phyloP scores from a whole-genome alignment of 2,888 invertebrate species.

The Drosophila peninsularis region DNA sequence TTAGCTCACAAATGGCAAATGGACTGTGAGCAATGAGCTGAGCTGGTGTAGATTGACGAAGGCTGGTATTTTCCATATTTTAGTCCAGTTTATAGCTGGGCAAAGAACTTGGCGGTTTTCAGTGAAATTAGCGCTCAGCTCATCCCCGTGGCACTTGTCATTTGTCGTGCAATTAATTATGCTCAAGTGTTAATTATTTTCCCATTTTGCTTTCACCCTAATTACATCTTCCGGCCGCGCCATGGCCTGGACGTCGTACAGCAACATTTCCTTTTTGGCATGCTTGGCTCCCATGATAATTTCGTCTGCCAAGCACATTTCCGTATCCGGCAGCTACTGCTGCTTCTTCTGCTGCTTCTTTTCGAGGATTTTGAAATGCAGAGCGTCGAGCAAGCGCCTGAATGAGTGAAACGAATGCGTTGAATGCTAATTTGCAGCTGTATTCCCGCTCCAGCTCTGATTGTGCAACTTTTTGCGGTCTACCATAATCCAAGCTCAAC shows the following conservation, averaged over 20 bases:
- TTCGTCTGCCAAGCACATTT: conserved; percentile 75
- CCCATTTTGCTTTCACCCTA: conserved; percentile 74
- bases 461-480: conserved; percentile 50
- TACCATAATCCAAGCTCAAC: conserved; percentile 42
- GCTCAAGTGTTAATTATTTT: conserved; percentile 78
- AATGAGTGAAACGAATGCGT: conserved; percentile 48
- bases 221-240: conserved; percentile 70
- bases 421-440: conserved; percentile 57
- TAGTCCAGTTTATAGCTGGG: not conserved
- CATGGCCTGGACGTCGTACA: conserved; percentile 24
- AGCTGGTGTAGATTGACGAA: conserved; percentile 6
- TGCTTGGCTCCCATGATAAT: conserved; percentile 70
- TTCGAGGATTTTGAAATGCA: conserved; percentile 42
- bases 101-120: conserved; percentile 18
- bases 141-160: conserved; percentile 57
- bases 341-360: conserved; percentile 12
- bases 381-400: conserved; percentile 35
- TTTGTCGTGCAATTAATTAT: conserved; percentile 78
- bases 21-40: conserved; percentile 35
- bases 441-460: conserved; percentile 18
- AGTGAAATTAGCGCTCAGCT: not conserved
- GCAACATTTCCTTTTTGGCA: conserved; percentile 38
- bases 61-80: conserved; percentile 9
- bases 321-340: conserved; percentile 64
- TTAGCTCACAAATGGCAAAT: conserved; percentile 26